Evolutionary conservation across 2,888 invertebrate genomes (phyloP).

Genomic region (Meiosimyza platycephala): DNA sequence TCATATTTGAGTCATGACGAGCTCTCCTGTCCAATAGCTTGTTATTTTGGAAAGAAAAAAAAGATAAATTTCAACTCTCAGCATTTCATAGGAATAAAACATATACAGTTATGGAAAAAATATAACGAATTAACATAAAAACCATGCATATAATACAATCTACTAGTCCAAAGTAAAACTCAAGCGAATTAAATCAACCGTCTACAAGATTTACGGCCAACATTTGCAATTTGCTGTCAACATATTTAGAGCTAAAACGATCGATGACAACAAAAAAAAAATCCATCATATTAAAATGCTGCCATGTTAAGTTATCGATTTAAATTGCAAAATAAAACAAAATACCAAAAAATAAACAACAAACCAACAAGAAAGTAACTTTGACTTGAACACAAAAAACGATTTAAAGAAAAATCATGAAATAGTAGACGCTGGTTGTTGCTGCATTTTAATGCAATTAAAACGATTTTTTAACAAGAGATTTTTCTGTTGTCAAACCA

Average conservation of each 20-base stretch:
- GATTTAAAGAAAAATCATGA: not conserved
- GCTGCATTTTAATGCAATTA: constrained; percentile 31
- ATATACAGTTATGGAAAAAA: too few species aligned
- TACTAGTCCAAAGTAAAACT: too few species aligned
- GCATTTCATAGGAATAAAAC: too few species aligned
- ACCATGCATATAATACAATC: too few species aligned
- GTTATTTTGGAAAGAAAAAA: too few species aligned
- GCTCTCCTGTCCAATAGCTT: too few species aligned
- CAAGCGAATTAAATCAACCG: too few species aligned
- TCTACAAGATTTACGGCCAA: constrained; percentile 19
- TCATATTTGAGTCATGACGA: too few species aligned
- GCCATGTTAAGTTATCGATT: not conserved
- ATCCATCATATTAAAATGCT: constrained; percentile 17
- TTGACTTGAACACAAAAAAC: not conserved
- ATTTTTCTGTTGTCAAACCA: not conserved
- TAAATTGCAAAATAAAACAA: not conserved
- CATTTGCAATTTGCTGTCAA: constrained; percentile 20
- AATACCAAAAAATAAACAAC: not conserved
- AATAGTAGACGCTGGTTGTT: constrained; percentile 5
- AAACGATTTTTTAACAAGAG: constrained; percentile 16
- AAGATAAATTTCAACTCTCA: too few species aligned
- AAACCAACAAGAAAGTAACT: not conserved
- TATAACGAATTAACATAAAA: too few species aligned
- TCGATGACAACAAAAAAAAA: constrained; percentile 14
- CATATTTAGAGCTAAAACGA: constrained; percentile 20